These are phyloP conservation scores for Rhyacophila evoluta DNA, from an alignment of 2,888 invertebrate species.

Conservation along the genomic window DNA sequence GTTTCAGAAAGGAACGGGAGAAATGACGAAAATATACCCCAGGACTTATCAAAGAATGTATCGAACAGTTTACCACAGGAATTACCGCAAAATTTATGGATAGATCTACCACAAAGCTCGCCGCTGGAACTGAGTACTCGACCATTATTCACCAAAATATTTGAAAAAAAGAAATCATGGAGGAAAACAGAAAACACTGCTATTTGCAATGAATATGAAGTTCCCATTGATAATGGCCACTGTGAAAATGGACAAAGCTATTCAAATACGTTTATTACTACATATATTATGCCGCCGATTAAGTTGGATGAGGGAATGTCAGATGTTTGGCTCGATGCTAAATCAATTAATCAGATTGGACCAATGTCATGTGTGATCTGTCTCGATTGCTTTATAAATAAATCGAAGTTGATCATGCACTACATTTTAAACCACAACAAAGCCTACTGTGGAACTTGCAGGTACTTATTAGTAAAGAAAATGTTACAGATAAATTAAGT, in stretches of 20 bases:
- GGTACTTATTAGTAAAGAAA: constrained; percentile 60
- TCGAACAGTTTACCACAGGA: constrained; percentile 56
- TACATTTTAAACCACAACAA: constrained; percentile 69
- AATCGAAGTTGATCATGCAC: constrained; percentile 65
- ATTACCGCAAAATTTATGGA: constrained; percentile 5
- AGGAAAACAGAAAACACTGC: constrained; percentile 39
- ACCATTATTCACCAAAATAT: constrained; percentile 47
- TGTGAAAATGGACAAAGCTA: constrained; percentile 26
- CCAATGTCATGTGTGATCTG: constrained; percentile 68
- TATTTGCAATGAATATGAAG: constrained; percentile 20
- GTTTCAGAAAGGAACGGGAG: constrained; percentile 61
- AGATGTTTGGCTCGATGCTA: constrained; percentile 68
- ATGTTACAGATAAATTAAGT: no score
- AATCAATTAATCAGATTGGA: constrained; percentile 65
- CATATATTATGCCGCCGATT: constrained; percentile 55
- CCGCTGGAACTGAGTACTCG: constrained; percentile 37
- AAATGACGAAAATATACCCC: not conserved
- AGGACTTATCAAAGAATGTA: constrained; percentile 34
- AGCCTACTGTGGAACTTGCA: constrained; percentile 68
- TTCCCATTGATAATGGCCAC: not conserved
- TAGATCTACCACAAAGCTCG: not conserved
- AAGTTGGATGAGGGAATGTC: constrained; percentile 60
- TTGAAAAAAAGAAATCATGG: constrained; percentile 44
- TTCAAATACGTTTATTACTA: constrained; percentile 45
- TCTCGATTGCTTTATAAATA: constrained; percentile 67